Base-by-base conservation (phyloP, 1,140 invertebrate species). In the Chrysomallon squamiferum region DNA sequence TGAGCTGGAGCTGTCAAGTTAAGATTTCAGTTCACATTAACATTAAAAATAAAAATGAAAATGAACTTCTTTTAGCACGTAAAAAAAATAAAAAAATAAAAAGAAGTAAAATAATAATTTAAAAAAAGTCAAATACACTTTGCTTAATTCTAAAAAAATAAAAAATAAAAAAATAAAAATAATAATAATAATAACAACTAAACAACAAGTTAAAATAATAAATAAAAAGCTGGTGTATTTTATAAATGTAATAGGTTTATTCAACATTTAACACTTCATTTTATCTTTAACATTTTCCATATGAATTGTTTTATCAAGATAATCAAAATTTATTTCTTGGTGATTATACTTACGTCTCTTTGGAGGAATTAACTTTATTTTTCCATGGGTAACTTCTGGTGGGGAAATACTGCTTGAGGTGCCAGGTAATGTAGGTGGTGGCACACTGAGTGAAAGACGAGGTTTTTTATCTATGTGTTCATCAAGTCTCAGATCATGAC, bases 271-370 rank as follows among this genome's bases (percentile, higher is more conserved):
- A n/a, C n/a, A n/a, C n/a, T n/a, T n/a, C n/a, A n/a, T n/a, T n/a
- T n/a, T n/a, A n/a, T n/a, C n/a, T n/a, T n/a, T n/a, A n/a, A n/a
- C n/a, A n/a, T n/a, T n/a, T n/a, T n/a, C n/a, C n/a, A n/a, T n/a
- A n/a, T n/a, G n/a, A n/a, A n/a, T n/a, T n/a, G n/a, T n/a, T n/a
- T n/a, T n/a, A n/a, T n/a, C n/a, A n/a, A n/a, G n/a, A n/a, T n/a
- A n/a, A n/a, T n/a, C n/a, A n/a, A n/a, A n/a, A n/a, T n/a, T n/a
- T n/a, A n/a, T n/a, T n/a, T n/a, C n/a, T n/a, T n/a, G n/a, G n/a
- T n/a, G n/a, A n/a, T n/a, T n/a, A n/a, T 87, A 92, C 93, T 93
- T 91, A 95, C 94, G 91, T 89, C 93, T 94, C 88, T 94, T 94
- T 66, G 93, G 88, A 69, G 93, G 90, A 77, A 94, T 94, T 49